Base-by-base conservation (phyloP, 2,797 vertebrate species). In the Phyllotis vaccarum region DNA sequence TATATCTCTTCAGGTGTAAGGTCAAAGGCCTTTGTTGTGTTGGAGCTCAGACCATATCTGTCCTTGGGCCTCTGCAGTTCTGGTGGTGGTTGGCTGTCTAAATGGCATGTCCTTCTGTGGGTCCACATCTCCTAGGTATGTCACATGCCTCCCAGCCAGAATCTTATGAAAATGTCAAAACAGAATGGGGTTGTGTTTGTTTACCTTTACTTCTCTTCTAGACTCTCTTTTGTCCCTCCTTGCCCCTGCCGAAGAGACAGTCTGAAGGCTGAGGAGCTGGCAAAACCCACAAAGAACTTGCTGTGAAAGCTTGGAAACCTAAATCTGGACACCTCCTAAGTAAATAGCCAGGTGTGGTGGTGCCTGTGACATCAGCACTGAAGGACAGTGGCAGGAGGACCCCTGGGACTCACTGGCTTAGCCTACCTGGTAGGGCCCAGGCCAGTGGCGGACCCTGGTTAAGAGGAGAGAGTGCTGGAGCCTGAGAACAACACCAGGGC, bases 211-310 rank as follows among this genome's bases (percentile, higher is more conserved):
- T 86, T 81, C 62, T 96, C 27, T 78, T 93, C 56, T 58, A 19
- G 49, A 64, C 78, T 70, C 5, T 2, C 94, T 66, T 49, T 76
- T 58, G 76, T 81, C 9, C 66, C 58, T 93, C 52, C 60, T 14
- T 89, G 72, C 60, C 29, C 70, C 58, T 93, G 34, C 76, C 96
- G 86, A 86, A 94, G 58, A 80, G 62, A 54, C 12, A 62, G 40
- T 62, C 58, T 66, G 22, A 17, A 21, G 68, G 70, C 22, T 87
- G 66, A 12, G 22, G 6, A 58, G 52, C 31, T 13, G n/a, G n/a
- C 6, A 74, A 74, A 58, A 29, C 58, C 27, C 27, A 40, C 70
- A 31, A 24, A 46, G 68, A 43, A 21, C 27, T 75, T 60, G 0
- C 24, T 52, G 40, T 40, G 24, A 8, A 54, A 87, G 16, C 17